These are phyloP conservation scores for Danaus melanippus DNA, from an alignment of 1,140 invertebrate species.

Conservation along the genomic window DNA sequence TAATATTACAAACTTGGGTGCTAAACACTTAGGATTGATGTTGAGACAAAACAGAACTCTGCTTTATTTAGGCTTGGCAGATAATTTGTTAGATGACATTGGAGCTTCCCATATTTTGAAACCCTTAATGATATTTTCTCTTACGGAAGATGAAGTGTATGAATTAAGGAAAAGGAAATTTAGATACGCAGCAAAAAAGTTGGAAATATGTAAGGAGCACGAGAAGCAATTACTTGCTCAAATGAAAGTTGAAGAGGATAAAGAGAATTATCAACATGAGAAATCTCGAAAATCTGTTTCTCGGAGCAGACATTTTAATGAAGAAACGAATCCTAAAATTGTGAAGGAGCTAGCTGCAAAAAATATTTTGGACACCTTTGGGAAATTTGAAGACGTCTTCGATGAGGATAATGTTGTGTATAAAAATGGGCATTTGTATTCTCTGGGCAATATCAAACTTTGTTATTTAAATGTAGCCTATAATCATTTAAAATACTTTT, in stretches of 20 bases:
- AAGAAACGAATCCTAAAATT: slow-evolving; percentile 1
- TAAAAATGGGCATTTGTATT: slow-evolving; percentile 14
- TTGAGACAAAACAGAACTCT: slow-evolving; percentile 30
- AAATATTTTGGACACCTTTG: slow-evolving; percentile 22
- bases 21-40: slow-evolving; percentile 21
- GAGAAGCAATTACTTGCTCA: slow-evolving; percentile 15
- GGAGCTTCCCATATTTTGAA: slow-evolving; percentile 27
- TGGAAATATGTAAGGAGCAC: slow-evolving; percentile 18
- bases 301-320: background rate
- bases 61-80: slow-evolving; percentile 33
- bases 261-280: slow-evolving; percentile 6
- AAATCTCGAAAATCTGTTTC: background rate
- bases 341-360: slow-evolving; percentile 17
- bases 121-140: slow-evolving; percentile 22
- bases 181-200: slow-evolving; percentile 17
- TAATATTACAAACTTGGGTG: slow-evolving; percentile 31
- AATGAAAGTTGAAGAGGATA: slow-evolving; percentile 6
- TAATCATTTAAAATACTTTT: slow-evolving; percentile 27
- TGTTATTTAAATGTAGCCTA: slow-evolving; percentile 36
- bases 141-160: slow-evolving; percentile 21
- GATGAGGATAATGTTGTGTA: slow-evolving; percentile 15
- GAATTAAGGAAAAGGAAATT: slow-evolving; percentile 11
- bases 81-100: slow-evolving; percentile 33
- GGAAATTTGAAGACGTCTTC: slow-evolving; percentile 29
- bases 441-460: slow-evolving; percentile 30